phyloP scores from a whole-genome alignment of 2,113 vertebrate species.

The Charadrius vociferus region DNA sequence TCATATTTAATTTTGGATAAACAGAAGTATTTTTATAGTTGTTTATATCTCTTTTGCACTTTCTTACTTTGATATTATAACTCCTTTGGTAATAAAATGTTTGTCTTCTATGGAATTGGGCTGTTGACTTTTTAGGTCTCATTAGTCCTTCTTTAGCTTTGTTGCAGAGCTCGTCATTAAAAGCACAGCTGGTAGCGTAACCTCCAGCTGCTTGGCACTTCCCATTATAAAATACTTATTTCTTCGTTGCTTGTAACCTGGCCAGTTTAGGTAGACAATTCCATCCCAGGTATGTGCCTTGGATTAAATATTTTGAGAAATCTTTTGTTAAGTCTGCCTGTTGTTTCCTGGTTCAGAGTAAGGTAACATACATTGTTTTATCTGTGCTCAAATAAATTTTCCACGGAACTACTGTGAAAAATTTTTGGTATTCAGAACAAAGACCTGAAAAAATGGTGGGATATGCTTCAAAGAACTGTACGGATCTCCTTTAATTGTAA shows the following conservation, averaged over 20 bases:
- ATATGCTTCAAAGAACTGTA: neutral
- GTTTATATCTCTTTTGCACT: slow-evolving; percentile 52
- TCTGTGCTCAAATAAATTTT: neutral
- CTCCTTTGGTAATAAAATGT: slow-evolving; percentile 62
- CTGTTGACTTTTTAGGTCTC: neutral
- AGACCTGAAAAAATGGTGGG: neutral
- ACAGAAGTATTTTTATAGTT: slow-evolving; percentile 67
- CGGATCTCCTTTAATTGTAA: neutral
- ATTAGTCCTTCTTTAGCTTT: neutral
- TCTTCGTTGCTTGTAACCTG: neutral
- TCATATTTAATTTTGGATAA: slow-evolving; percentile 68
- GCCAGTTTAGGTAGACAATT: neutral
- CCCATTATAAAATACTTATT: neutral
- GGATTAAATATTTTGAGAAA: neutral
- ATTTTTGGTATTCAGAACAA: neutral
- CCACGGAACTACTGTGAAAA: neutral
- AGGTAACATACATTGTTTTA: neutral
- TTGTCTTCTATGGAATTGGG: neutral
- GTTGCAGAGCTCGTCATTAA: neutral
- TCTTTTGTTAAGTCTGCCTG: neutral
- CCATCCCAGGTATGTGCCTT: neutral
- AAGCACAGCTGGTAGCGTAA: neutral
- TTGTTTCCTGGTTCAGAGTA: neutral
- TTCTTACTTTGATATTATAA: slow-evolving; percentile 59
- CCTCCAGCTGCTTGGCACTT: neutral